Evolutionary conservation across 1,140 invertebrate species (phyloP).

Genomic region (Ctenoplectra terminalis): DNA sequence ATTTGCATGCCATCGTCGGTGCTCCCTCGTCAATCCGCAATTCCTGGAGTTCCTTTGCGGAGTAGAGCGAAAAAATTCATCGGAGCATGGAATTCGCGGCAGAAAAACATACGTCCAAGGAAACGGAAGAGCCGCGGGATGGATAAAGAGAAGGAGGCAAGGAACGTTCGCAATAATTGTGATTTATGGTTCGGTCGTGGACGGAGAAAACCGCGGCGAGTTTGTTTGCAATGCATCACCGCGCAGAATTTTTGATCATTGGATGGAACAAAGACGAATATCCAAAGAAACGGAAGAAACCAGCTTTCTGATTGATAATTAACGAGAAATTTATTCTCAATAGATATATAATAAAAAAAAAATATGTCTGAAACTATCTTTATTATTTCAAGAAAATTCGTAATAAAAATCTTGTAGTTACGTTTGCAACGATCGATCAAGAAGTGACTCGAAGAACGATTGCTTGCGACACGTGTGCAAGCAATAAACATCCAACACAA

Average conservation of each 20-base stretch:
- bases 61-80: slow-evolving; percentile 13
- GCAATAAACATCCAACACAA: too few relatives aligned
- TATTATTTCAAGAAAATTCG: too few relatives aligned
- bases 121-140: slow-evolving; percentile 28
- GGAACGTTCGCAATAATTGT: slow-evolving; percentile 77
- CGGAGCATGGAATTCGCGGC: slow-evolving; percentile 45
- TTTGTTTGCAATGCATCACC: slow-evolving; percentile 47
- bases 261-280: not conserved
- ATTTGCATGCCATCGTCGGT: not conserved
- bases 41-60: slow-evolving; percentile 51
- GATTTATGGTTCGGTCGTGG: slow-evolving; percentile 75
- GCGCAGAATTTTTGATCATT: not conserved
- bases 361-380: too few relatives aligned
- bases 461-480: too few relatives aligned
- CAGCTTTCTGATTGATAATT: slow-evolving; percentile 40
- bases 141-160: slow-evolving; percentile 49
- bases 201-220: slow-evolving; percentile 65
- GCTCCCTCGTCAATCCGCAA: not conserved
- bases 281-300: too few relatives aligned
- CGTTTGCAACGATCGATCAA: too few relatives aligned
- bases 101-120: slow-evolving; percentile 72
- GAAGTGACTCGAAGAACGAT: too few relatives aligned
- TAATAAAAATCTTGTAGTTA: too few relatives aligned
- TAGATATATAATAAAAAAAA: too few relatives aligned
- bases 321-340: too few relatives aligned